A percentile compares a stretch with the other conserved stretches of the same genome.
Evolutionary conservation across 2,888 invertebrate genomes (phyloP).

Genomic region (Eupsilia transversa): DNA sequence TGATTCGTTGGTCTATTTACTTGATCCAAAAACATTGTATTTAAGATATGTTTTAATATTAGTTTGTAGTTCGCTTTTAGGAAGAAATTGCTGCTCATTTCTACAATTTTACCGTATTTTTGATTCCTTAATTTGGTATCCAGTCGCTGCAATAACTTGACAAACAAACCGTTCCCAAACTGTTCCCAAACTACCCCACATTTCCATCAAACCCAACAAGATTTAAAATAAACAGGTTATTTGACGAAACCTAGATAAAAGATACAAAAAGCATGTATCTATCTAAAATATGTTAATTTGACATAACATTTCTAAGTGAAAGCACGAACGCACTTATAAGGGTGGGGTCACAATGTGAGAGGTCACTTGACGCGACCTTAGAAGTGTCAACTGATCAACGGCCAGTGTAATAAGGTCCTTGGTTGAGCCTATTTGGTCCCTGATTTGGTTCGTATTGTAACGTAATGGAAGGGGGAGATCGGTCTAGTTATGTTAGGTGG

Average conservation of each 20-base stretch:
- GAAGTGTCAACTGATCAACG: constrained; percentile 65
- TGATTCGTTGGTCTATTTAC: too few relatives aligned
- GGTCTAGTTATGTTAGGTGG: constrained; percentile 46
- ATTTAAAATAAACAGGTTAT: constrained; percentile 40
- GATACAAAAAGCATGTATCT: constrained; percentile 40
- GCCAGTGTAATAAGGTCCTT: constrained; percentile 59
- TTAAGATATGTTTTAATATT: too few relatives aligned
- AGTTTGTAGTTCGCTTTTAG: background rate
- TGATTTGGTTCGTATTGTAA: constrained; percentile 45
- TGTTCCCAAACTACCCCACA: constrained; percentile 1
- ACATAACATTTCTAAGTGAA: constrained; percentile 68
- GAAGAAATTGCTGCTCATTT: too few relatives aligned
- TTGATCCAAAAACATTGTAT: too few relatives aligned
- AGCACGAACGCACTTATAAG: constrained; percentile 66
- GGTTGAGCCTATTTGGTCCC: constrained; percentile 24
- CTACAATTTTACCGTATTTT: background rate
- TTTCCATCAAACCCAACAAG: constrained; percentile 23
- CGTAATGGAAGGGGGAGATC: constrained; percentile 16
- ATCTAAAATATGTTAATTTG: constrained; percentile 65
- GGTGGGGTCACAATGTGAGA: constrained; percentile 63
- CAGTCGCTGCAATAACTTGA: background rate
- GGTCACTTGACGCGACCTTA: constrained; percentile 65
- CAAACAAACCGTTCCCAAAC: background rate
- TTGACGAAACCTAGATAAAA: constrained; percentile 48
- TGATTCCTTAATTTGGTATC: background rate